A percentile compares a stretch with the other conserved stretches of the same genome.
Evolutionary conservation across 2,113 vertebrate genomes (phyloP).

Genomic region (Zapornia atra): DNA sequence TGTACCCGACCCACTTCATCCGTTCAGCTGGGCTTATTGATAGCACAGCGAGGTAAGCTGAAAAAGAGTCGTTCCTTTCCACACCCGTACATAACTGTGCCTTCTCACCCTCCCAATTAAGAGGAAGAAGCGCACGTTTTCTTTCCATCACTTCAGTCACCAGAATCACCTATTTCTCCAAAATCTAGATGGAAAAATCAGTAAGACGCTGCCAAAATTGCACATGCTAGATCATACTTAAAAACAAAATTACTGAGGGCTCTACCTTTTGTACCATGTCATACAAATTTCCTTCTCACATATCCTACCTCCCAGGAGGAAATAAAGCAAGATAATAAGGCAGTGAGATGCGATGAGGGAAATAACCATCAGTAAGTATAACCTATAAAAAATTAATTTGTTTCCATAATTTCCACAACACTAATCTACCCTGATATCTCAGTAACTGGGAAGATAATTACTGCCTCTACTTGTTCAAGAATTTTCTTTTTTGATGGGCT

Average conservation of each 20-base stretch:
- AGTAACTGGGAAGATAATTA: not conserved
- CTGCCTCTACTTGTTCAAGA: not conserved
- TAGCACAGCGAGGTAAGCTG: not conserved
- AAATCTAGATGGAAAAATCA: not conserved
- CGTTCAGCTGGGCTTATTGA: slow-evolving; percentile 4
- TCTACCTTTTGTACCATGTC: not conserved
- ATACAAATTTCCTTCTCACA: not conserved
- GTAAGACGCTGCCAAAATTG: not conserved
- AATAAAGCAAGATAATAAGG: not conserved
- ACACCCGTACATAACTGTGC: not conserved
- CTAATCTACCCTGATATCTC: not conserved
- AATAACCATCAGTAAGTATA: not conserved
- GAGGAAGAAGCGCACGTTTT: not conserved
- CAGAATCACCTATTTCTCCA: not conserved
- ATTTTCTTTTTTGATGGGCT: not conserved
- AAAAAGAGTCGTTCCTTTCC: not conserved
- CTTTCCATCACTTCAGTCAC: not conserved
- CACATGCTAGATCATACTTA: not conserved
- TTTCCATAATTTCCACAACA: slow-evolving; percentile 16
- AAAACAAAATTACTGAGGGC: not conserved
- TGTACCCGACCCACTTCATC: not conserved
- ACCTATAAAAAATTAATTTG: slow-evolving; percentile 4
- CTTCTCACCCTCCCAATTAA: not conserved
- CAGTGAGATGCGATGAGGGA: not conserved
- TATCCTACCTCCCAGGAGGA: slow-evolving; percentile 13